Evolutionary conservation across 2,888 invertebrate species (phyloP).

Genomic region (Altica lythri): DNA sequence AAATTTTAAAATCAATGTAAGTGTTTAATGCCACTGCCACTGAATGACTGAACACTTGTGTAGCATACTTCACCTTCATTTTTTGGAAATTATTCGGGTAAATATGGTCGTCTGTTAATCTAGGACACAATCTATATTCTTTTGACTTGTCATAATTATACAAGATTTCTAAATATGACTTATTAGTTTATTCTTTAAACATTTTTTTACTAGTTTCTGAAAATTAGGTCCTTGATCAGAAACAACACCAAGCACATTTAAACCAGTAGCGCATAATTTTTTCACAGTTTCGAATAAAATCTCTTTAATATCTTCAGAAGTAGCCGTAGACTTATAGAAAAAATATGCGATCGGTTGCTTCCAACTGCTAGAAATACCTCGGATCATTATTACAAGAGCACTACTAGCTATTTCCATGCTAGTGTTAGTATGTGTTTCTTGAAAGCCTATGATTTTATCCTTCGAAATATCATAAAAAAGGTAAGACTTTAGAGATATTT

Average conservation of each 20-base stretch:
- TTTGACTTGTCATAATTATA: background rate
- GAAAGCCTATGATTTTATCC: slow-evolving; percentile 22
- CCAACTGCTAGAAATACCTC: slow-evolving; percentile 20
- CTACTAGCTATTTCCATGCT: slow-evolving; percentile 1
- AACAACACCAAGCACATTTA: slow-evolving; percentile 30
- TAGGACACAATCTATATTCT: background rate
- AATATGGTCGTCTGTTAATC: background rate
- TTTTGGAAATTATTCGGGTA: slow-evolving; percentile 9
- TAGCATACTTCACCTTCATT: slow-evolving; percentile 18
- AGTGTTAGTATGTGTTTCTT: slow-evolving; percentile 1
- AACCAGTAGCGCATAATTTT: slow-evolving; percentile 21
- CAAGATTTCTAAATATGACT: background rate
- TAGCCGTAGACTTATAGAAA: slow-evolving; percentile 15
- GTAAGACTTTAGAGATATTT: slow-evolving; percentile 20
- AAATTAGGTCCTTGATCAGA: slow-evolving; percentile 35
- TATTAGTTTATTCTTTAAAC: background rate
- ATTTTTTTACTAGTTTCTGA: slow-evolving; percentile 23
- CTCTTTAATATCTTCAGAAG: slow-evolving; percentile 27
- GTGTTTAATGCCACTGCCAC: slow-evolving; percentile 21
- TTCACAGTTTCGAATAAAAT: slow-evolving; percentile 28
- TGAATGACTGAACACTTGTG: slow-evolving; percentile 23
- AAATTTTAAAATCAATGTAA: slow-evolving; percentile 19
- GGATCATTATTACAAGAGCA: slow-evolving; percentile 18
- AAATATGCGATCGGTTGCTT: slow-evolving; percentile 33
- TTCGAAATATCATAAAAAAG: slow-evolving; percentile 22